These are phyloP conservation scores for Chelidonichthys spinosus DNA, from an alignment of 2,797 vertebrate genomes.

Conservation along the genomic window DNA sequence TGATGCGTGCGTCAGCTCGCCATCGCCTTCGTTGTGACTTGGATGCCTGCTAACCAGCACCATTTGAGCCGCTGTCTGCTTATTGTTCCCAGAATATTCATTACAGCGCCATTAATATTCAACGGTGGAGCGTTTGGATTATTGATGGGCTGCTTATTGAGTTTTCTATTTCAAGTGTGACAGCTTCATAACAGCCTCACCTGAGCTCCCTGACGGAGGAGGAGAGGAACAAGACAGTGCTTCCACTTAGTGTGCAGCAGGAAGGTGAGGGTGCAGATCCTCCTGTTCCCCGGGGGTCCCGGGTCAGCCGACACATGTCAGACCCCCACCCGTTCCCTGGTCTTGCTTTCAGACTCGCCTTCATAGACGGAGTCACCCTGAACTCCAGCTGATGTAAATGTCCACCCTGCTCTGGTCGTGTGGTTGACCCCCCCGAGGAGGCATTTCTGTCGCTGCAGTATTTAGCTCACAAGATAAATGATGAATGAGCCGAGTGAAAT, in stretches of 20 bases:
- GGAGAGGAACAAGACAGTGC: neutral
- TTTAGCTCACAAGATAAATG: conserved; percentile 47
- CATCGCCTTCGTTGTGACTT: conserved; percentile 26
- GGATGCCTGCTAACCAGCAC: conserved; percentile 47
- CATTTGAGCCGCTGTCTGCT: conserved; percentile 51
- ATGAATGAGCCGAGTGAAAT: conserved; percentile 38
- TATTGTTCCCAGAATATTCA: conserved; percentile 63
- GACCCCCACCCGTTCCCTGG: neutral
- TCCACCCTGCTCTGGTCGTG: conserved; percentile 8
- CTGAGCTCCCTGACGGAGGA: conserved; percentile 18
- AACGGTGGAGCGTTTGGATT: conserved; percentile 45
- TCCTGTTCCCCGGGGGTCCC: neutral
- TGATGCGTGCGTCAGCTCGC: neutral
- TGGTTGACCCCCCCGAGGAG: conserved; percentile 20
- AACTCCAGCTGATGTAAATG: conserved; percentile 15
- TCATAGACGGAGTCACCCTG: neutral
- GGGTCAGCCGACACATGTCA: neutral
- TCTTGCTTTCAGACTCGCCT: neutral
- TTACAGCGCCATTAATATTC: conserved; percentile 61
- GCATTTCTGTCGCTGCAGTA: conserved; percentile 17
- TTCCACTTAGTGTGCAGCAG: neutral
- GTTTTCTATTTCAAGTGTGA: conserved; percentile 54
- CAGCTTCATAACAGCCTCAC: conserved; percentile 39
- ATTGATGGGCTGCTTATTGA: conserved; percentile 55
- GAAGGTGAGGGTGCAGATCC: neutral